Percentiles rank a stretch among this genome's conserved stretches.
These are phyloP conservation scores for Sparidentex hasta DNA, from an alignment of 2,797 vertebrate species.

Conservation along the genomic window DNA sequence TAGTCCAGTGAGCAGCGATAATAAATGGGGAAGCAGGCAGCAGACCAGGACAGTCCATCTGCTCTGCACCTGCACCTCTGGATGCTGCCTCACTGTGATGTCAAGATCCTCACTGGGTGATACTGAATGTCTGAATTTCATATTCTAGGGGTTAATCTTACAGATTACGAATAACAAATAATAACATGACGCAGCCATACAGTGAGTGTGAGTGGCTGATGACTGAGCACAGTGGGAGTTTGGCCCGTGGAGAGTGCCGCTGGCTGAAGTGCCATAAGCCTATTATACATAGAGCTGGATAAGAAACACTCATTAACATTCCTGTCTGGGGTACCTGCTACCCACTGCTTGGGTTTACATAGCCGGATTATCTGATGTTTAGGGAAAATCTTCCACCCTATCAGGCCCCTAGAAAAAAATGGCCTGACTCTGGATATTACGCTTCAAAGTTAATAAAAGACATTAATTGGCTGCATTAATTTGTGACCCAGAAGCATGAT, in stretches of 20 bases:
- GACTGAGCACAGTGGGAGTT: conserved; percentile 59
- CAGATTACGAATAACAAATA: conserved; percentile 22
- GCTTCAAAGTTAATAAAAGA: conserved; percentile 39
- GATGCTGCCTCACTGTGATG: conserved; percentile 24
- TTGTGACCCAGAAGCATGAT: conserved; percentile 19
- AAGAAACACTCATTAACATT: conserved; percentile 81
- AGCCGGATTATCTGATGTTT: conserved; percentile 65
- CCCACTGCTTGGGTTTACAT: conserved; percentile 72
- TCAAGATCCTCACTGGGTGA: conserved; percentile 6
- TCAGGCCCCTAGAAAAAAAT: conserved; percentile 33
- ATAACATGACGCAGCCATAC: conserved; percentile 57
- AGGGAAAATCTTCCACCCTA: conserved; percentile 44
- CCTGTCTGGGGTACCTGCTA: conserved; percentile 80
- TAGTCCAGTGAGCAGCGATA: conserved; percentile 55
- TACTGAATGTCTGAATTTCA: no score
- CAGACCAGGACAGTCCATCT: conserved; percentile 62
- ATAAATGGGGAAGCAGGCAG: conserved; percentile 64
- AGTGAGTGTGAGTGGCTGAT: conserved; percentile 58
- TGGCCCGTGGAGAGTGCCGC: conserved; percentile 48
- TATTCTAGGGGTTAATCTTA: neutral
- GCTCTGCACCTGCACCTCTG: conserved; percentile 65
- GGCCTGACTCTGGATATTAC: conserved; percentile 7
- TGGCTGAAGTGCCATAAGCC: conserved; percentile 75
- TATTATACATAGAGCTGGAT: conserved; percentile 77
- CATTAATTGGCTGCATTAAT: conserved; percentile 1